Evolutionary conservation across 1,140 invertebrate genomes (phyloP).

Genomic region (Papilio polyxenes): DNA sequence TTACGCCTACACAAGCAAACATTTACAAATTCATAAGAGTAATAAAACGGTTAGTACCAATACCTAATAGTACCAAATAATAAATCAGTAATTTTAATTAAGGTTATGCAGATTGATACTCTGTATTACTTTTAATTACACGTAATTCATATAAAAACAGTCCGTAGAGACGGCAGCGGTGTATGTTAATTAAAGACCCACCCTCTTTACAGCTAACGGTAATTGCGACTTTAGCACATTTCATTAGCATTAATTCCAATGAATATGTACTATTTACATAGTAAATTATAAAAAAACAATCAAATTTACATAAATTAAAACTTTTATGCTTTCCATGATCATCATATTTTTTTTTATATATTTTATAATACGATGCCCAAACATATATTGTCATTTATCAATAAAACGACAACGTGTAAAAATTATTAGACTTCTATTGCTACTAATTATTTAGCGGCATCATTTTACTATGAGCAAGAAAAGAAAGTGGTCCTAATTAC

Average conservation of each 20-base stretch:
- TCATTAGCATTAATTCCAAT: slow-evolving; percentile 11
- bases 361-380: too few relatives aligned
- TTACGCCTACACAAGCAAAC: not conserved
- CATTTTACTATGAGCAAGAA: not conserved
- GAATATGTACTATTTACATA: slow-evolving; percentile 11
- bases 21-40: slow-evolving; percentile 19
- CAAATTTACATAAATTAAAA: slow-evolving; percentile 18
- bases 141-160: slow-evolving; percentile 41
- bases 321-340: not conserved
- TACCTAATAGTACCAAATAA: not conserved
- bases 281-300: slow-evolving; percentile 8
- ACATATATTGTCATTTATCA: too few relatives aligned
- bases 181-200: slow-evolving; percentile 47
- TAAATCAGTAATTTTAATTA: not conserved
- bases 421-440: not conserved
- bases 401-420: too few relatives aligned
- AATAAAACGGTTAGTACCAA: not conserved
- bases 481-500: not conserved
- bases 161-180: slow-evolving; percentile 39
- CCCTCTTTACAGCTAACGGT: slow-evolving; percentile 39
- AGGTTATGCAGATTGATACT: slow-evolving; percentile 8
- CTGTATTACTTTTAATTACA: not conserved
- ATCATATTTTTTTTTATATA: too few relatives aligned
- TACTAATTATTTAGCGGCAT: not conserved
- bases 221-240: slow-evolving; percentile 21